Evolutionary conservation across 2,113 vertebrate genomes (phyloP).

Genomic region (Neofelis nebulosa): DNA sequence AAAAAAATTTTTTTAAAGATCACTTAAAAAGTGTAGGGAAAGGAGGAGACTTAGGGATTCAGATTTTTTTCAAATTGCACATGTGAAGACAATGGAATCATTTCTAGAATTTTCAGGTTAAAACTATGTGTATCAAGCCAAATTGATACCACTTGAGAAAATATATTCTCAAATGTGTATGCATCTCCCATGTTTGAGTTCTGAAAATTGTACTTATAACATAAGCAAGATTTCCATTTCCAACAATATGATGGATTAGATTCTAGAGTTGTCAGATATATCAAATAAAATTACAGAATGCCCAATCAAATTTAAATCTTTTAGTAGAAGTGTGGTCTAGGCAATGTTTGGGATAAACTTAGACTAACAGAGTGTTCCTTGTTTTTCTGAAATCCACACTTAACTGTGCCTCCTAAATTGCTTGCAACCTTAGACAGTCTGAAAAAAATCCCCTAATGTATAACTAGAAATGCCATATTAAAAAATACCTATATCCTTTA

Average conservation of each 20-base stretch:
- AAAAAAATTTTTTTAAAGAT: neutral
- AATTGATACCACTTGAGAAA: neutral
- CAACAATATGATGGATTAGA: neutral
- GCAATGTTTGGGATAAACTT: neutral
- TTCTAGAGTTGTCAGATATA: neutral
- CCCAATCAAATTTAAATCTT: conserved; percentile 8
- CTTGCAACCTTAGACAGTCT: neutral
- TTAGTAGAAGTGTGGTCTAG: neutral
- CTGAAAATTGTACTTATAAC: neutral
- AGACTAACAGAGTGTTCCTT: neutral
- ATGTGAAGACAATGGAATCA: neutral
- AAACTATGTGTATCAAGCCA: neutral
- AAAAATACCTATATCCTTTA: neutral
- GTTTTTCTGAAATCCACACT: conserved; percentile 16
- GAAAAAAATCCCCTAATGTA: neutral
- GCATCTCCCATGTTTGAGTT: neutral
- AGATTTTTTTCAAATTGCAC: neutral
- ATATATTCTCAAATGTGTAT: neutral
- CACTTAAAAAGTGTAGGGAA: neutral
- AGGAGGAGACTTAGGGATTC: neutral
- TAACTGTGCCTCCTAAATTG: neutral
- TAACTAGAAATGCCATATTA: neutral
- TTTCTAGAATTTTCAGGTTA: conserved; percentile 27
- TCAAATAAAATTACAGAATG: neutral
- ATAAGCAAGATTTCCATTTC: conserved; percentile 21